phyloP scores from a whole-genome alignment of 2,113 vertebrate species.

The Podiceps cristatus region DNA sequence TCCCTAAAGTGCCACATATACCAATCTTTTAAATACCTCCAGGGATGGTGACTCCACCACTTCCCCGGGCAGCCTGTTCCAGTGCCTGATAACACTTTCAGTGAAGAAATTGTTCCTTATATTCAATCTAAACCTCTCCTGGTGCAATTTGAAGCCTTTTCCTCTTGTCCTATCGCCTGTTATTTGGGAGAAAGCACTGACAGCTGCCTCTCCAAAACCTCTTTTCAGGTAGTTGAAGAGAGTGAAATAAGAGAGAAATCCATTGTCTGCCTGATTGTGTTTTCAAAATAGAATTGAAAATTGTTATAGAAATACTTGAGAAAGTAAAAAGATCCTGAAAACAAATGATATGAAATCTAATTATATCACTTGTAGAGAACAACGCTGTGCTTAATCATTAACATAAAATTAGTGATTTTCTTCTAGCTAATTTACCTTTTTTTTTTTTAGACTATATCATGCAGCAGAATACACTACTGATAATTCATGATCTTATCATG shows the following conservation, averaged over 20 bases:
- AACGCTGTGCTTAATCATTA: background rate
- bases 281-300: background rate
- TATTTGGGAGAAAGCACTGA: too few relatives aligned
- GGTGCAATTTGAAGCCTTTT: too few relatives aligned
- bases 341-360: background rate
- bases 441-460: background rate
- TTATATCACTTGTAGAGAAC: background rate
- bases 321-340: background rate
- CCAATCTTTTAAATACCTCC: too few relatives aligned
- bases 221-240: too few relatives aligned
- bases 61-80: too few relatives aligned
- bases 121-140: too few relatives aligned
- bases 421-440: background rate
- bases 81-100: too few relatives aligned
- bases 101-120: too few relatives aligned
- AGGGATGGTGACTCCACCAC: too few relatives aligned
- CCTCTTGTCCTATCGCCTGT: too few relatives aligned
- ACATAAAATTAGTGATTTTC: background rate
- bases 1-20: too few relatives aligned
- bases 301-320: background rate
- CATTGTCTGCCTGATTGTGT: background rate
- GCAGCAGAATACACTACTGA: background rate
- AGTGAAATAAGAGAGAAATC: background rate
- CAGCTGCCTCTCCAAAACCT: too few relatives aligned
- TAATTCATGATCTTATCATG: background rate